Evolutionary conservation across 2,797 vertebrate genomes (phyloP), one percentile per base, ranked within the genome.

Genomic region (Malacoctenus gilli): DNA sequence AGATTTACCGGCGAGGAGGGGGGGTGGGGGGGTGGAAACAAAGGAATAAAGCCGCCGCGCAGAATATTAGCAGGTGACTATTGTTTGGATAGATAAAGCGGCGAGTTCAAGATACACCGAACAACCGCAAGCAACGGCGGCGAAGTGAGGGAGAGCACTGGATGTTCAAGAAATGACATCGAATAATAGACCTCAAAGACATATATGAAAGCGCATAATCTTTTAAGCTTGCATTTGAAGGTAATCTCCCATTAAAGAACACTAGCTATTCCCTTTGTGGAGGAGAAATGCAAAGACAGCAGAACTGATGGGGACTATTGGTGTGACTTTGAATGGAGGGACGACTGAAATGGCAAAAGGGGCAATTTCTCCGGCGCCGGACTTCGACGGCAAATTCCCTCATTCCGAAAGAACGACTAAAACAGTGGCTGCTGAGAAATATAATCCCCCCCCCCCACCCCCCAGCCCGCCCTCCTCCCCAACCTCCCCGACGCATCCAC

Each of bases 191-290:
- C 82, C 72, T 81, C 80, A 77, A 80, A 87, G 87, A 89, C 75
- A 83, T 78, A 85, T 77, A 86, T 80, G 74, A 86, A 88, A 82
- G 74, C 43, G 21, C 72, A 85, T 89, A 87, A 89, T 88, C 87
- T 89, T 83, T 85, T 85, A 89, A 88, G 72, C 85, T 80, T 66
- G 82, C 84, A 88, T 88, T 86, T 90, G 83, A 88, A 92, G 81
- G 72, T 87, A 90, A 91, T 91, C 87, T 91, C 80, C 84, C 79
- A 86, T 89, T 89, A 87, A 90, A 85, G 83, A 86, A 89, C 80
- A 87, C 80, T 68, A 49, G 75, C 82, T 78, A 78, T 88, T 85
- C 82, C 84, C 80, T 28, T 88, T 80, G 83, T 85, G 82, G 65
- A 54, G 80, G 77, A 54, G 77, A 91, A 90, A 87, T 84, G 89